Percentiles rank a stretch among this genome's conserved stretches.
Evolutionary conservation across 2,888 invertebrate species (phyloP).

Genomic region (Drosophila colorata): DNA sequence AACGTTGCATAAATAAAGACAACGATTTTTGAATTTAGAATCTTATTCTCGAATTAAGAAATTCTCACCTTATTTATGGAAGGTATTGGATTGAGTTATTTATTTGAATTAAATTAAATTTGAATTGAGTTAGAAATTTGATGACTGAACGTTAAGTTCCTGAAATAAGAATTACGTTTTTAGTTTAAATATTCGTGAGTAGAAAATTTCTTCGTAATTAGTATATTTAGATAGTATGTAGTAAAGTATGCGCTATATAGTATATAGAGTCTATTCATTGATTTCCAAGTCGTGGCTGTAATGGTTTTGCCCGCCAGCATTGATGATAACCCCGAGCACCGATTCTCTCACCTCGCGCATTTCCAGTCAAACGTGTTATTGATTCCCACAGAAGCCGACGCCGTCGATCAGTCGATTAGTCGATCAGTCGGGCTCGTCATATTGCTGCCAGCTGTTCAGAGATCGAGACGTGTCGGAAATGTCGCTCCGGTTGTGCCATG

Average conservation of each 20-base stretch:
- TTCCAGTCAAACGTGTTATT: slow-evolving; percentile 48
- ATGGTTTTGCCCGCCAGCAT: slow-evolving; percentile 27
- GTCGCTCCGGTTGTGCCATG: slow-evolving; percentile 5
- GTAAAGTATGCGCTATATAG: slow-evolving; percentile 2
- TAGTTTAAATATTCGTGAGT: no score
- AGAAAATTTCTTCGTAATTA: no score
- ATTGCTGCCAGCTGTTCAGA: slow-evolving; percentile 25
- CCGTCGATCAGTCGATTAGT: neutral
- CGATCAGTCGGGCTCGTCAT: slow-evolving; percentile 4
- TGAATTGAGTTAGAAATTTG: no score
- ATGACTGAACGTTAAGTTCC: neutral
- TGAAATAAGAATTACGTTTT: neutral
- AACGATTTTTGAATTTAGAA: no score
- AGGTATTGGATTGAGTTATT: no score
- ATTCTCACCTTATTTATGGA: no score
- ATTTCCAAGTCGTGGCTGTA: slow-evolving; percentile 21
- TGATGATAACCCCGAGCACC: slow-evolving; percentile 45
- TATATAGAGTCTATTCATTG: slow-evolving; percentile 14
- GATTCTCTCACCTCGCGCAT: slow-evolving; percentile 26
- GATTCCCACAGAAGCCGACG: neutral
- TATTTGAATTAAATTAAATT: no score
- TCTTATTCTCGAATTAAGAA: no score
- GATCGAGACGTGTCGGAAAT: slow-evolving; percentile 31
- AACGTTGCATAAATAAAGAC: no score
- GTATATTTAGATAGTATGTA: neutral